Conservation (phyloP, 2,888 invertebrate genomes). For the Oscheius sp. region DNA sequence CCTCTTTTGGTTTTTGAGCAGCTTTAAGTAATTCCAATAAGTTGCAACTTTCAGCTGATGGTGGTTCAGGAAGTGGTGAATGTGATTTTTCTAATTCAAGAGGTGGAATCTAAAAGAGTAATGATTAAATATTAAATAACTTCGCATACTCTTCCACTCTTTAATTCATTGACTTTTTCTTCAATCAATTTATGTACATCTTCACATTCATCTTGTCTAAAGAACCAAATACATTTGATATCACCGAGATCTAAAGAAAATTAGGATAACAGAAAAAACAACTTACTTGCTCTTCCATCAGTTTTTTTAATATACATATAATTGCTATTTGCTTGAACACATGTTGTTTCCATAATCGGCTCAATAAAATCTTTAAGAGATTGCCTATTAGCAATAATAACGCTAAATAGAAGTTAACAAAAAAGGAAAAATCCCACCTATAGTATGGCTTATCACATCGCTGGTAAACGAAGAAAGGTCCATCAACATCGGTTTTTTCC, state of each 20-base stretch:
- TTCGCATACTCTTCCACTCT: constrained; percentile 32
- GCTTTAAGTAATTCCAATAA: constrained; percentile 39
- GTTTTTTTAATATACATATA: constrained; percentile 59
- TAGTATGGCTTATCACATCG: constrained; percentile 55
- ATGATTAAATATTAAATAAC: neutral
- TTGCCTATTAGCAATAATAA: constrained; percentile 66
- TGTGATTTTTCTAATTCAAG: neutral
- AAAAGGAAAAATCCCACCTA: constrained; percentile 34
- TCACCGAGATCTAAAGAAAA: constrained; percentile 31
- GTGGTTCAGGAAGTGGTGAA: constrained; percentile 17
- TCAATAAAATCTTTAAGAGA: constrained; percentile 58
- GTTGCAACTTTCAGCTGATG: constrained; percentile 20
- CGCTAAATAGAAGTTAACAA: constrained; percentile 29
- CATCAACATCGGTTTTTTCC: constrained; percentile 61
- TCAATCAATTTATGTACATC: constrained; percentile 38
- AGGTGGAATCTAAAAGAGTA: constrained; percentile 13
- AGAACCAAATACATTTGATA: constrained; percentile 61
- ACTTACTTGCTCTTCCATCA: constrained; percentile 42
- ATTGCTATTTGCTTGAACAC: constrained; percentile 49
- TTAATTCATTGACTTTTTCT: constrained; percentile 40
- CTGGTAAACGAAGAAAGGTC: constrained; percentile 64
- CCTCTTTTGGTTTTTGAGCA: constrained; percentile 23
- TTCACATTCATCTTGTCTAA: constrained; percentile 39
- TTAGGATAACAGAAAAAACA: neutral
- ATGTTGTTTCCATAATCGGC: constrained; percentile 48